A percentile compares a stretch with the other conserved stretches of the same genome.
Conservation (phyloP, 2,888 invertebrate genomes). For the Drosophila antonietae region DNA sequence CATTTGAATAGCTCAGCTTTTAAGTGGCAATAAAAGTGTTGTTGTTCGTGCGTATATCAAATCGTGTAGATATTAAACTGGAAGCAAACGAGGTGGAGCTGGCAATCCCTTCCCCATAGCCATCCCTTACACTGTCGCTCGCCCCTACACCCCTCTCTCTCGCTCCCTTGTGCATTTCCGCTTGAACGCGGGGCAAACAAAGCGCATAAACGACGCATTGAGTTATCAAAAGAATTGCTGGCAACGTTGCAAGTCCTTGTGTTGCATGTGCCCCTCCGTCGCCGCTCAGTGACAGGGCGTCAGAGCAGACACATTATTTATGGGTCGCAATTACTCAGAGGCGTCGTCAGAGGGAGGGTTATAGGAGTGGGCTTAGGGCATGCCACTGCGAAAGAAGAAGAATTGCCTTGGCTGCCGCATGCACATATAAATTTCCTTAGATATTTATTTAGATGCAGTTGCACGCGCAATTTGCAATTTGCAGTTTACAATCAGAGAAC, state of each 20-base stretch:
- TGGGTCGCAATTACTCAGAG: constrained; percentile 62
- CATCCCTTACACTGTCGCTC: neutral
- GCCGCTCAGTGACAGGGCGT: constrained; percentile 49
- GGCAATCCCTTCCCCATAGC: neutral
- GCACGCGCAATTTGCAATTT: constrained; percentile 43
- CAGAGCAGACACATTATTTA: constrained; percentile 67
- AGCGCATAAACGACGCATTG: constrained; percentile 73
- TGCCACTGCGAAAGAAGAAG: constrained; percentile 12
- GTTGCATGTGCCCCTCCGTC: neutral
- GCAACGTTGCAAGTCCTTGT: constrained; percentile 42
- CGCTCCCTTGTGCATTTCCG: constrained; percentile 55
- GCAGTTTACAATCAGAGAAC: constrained; percentile 31
- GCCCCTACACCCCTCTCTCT: neutral
- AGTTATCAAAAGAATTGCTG: constrained; percentile 66
- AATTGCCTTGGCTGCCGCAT: constrained; percentile 17
- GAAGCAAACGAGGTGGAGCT: neutral
- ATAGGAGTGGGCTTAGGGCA: neutral
- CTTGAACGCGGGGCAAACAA: constrained; percentile 66
- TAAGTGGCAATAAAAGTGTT: constrained; percentile 61
- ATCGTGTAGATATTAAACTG: constrained; percentile 36
- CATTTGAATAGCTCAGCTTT: constrained; percentile 51
- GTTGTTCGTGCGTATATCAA: constrained; percentile 56
- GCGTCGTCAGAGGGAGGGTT: neutral
- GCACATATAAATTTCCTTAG: constrained; percentile 12
- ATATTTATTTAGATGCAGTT: constrained; percentile 14